A percentile compares a stretch with the other conserved stretches of the same genome.
Conservation (phyloP, 1,140 invertebrate genomes). For the Drosophila sechellia region DNA sequence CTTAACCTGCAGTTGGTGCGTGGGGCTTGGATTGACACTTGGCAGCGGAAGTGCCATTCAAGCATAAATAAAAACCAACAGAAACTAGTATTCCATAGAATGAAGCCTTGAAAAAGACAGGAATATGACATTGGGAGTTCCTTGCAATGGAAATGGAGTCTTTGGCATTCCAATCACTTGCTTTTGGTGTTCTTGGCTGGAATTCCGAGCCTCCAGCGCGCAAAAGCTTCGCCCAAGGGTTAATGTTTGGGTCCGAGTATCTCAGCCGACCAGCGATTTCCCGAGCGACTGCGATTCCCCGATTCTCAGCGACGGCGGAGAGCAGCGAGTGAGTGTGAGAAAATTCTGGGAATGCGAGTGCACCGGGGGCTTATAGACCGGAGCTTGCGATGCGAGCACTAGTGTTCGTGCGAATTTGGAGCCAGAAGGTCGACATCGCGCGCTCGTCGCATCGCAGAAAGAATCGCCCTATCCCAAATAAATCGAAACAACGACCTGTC, state of each 20-base stretch:
- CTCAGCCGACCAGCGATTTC: background rate
- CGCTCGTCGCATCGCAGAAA: conserved; percentile 3
- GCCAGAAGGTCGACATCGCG: conserved; percentile 56
- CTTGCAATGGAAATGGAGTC: too few relatives aligned
- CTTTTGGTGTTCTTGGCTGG: too few relatives aligned
- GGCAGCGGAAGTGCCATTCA: too few relatives aligned
- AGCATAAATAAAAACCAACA: background rate
- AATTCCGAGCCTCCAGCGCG: too few relatives aligned
- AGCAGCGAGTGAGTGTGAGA: conserved; percentile 2
- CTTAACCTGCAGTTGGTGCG: conserved; percentile 3
- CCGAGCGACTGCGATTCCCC: background rate
- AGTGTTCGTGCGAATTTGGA: conserved; percentile 65
- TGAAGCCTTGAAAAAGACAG: too few relatives aligned
- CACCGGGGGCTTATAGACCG: background rate
- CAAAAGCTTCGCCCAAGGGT: conserved; percentile 9
- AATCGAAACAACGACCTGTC: conserved; percentile 7
- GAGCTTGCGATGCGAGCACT: conserved; percentile 19
- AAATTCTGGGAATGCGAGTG: background rate
- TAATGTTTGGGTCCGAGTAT: background rate
- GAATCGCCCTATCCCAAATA: background rate
- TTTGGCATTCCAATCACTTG: too few relatives aligned
- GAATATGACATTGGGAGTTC: too few relatives aligned
- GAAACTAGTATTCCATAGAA: too few relatives aligned
- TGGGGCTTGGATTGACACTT: background rate
- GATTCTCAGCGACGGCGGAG: conserved; percentile 3